phyloP scores from a whole-genome alignment of 2,113 vertebrate genomes.

The Ceyx melanurus region DNA sequence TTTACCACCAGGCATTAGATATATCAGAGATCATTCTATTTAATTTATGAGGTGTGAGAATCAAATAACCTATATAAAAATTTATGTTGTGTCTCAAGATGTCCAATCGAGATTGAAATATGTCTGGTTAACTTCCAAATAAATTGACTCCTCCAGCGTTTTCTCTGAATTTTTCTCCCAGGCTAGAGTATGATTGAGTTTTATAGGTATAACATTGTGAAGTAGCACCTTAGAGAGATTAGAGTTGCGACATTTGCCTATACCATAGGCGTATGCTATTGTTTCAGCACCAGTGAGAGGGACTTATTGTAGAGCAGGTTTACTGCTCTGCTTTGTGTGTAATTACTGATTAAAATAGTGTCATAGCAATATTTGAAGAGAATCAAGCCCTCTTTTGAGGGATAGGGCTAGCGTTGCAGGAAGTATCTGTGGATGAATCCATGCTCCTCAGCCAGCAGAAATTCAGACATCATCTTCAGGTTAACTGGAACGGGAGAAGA shows the following conservation, averaged over 20 bases:
- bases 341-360: constrained; percentile 51
- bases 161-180: constrained; percentile 64
- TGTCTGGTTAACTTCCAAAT: constrained; percentile 75
- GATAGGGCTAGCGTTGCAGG: not conserved
- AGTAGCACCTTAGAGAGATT: constrained; percentile 52
- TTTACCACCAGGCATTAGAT: constrained; percentile 56
- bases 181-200: constrained; percentile 69
- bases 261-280: not conserved
- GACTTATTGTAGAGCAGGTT: not conserved
- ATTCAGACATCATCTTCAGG: not conserved
- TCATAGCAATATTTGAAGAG: constrained; percentile 17
- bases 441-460: not conserved
- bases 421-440: not conserved
- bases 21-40: constrained; percentile 69
- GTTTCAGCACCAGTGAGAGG: not conserved
- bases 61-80: constrained; percentile 76
- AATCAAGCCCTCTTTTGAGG: not conserved
- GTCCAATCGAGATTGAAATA: constrained; percentile 76
- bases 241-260: not conserved
- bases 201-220: constrained; percentile 72
- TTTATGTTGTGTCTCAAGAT: constrained; percentile 75
- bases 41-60: constrained; percentile 76
- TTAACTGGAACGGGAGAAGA: not conserved
- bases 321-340: constrained; percentile 25
- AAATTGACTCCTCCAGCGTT: constrained; percentile 67